Base-by-base conservation (phyloP, 2,113 vertebrate genomes). In the Nothobranchius furzeri region DNA sequence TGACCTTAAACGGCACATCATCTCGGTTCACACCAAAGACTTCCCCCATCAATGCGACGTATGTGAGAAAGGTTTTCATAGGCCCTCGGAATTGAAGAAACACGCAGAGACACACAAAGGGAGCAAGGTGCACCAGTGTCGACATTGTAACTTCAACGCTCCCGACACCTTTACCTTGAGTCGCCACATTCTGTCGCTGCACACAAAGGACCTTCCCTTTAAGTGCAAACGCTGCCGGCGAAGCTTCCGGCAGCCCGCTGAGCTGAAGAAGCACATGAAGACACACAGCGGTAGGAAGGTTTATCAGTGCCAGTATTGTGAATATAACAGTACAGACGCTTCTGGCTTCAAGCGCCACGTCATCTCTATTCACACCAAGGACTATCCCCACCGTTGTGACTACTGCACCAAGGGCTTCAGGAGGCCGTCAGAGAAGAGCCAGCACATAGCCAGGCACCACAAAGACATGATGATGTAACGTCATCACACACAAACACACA, bases 211-310 rank as follows among this genome's bases (percentile, higher is more conserved):
- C 90, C 94, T 98, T 84, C 96, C 98, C 64, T 95, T 99, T 85
- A 99, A 99, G 79, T 99, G 98, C 93, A 99, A 99, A 92, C 94
- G 96, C 37, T 99, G 98, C 90, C 95, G 96, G 90, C 93, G 96
- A 81, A 96, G 96, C 47, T 99, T 98, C 85, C 92, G 97, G 73
- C 96, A 98, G 78, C 96, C 96, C 9, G 95, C 90, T 0, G 98
- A 99, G 92, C 93, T 99, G 24, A 99, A 99, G 92, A 99, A 99
- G 91, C 98, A 99, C 93, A 98, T 98, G 95, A 99, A 99, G 93
- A 98, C 96, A 17, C 98, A 99, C 93, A 99, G 95, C 36, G 98
- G 98, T 78, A 95, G 96, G 77, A 99, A 99, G 82, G 95, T 99
- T 57, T 99, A 99, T 91, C 98, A 99, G 73, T 99, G 98, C 92